Base-by-base conservation (phyloP, 2,888 invertebrate species). In the Masnerella sp. region DNA sequence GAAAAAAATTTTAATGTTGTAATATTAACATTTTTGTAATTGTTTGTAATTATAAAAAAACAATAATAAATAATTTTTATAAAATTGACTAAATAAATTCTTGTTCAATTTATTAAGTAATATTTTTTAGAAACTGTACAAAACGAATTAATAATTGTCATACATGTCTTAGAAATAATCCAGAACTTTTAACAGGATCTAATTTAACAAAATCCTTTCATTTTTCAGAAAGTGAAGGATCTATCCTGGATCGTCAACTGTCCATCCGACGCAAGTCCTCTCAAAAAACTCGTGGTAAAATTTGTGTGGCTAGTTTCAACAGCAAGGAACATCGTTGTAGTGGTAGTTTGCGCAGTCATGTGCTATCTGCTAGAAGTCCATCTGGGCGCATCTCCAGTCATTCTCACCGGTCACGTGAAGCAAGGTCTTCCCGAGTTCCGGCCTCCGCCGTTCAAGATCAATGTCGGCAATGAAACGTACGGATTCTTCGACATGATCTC, bases 281-380 rank as follows among this genome's bases (percentile, higher is more conserved):
- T 84, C 62, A 91, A 91, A 78, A 88, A 86, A 49, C 74, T 87
- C 5, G 73, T 90, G 12, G 87, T 90, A 32, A 91, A 92, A 81
- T 85, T 89, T 40, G 88, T 93, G 47, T 94, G 94, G 93, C 89
- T 94, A 81, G 88, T 94, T 45, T 92, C 93, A 65, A 94, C 93
- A 18, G 92, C 93, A 0, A 88, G 95, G 72, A 95, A 94, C 88
- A 94, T 95, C 76, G 88, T 94, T 36, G 92, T 94, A 18, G 94
- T 95, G 65, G 89, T 94, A 15, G 87, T 91, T 12, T 93, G 93
- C 83, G 92, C 92, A 0, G 88, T 90, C 4, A 88, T 93, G 52
- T 92, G 92, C 0, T 93, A 92, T 87, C 88, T 90, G 80, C 91
- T 92, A 84, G 91, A 92, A 83, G 87, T 89, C 36, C 89, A 90